Conservation (phyloP, 1,140 invertebrate species). For the Eulimnadia texana region DNA sequence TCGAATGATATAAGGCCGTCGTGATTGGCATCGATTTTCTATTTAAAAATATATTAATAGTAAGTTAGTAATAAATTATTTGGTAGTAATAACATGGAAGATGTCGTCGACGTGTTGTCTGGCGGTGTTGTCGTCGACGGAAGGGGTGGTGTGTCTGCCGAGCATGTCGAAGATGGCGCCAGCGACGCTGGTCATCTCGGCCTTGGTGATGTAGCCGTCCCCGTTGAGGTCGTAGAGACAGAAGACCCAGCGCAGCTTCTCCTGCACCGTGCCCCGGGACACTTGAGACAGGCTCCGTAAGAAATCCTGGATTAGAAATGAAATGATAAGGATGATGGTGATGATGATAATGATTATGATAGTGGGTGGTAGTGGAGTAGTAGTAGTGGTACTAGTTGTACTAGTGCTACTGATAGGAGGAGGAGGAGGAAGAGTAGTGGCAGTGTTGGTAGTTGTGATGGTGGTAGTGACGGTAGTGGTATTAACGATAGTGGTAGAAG, state of each 20-base stretch:
- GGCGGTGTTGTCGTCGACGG: constrained; percentile 55
- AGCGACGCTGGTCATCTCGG: constrained; percentile 76
- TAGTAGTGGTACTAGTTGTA: too few relatives aligned
- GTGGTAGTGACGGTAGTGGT: too few relatives aligned
- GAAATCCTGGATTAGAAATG: constrained; percentile 47
- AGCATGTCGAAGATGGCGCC: constrained; percentile 81
- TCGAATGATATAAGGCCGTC: constrained; percentile 76
- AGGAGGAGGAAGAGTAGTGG: too few relatives aligned
- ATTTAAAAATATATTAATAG: constrained; percentile 21
- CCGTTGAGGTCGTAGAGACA: constrained; percentile 83
- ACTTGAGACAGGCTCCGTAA: constrained; percentile 72
- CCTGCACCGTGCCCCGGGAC: constrained; percentile 66
- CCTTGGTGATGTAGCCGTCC: constrained; percentile 68
- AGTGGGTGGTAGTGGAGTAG: too few relatives aligned
- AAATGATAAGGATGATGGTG: too few relatives aligned
- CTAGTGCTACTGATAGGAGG: too few relatives aligned
- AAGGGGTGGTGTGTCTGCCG: constrained; percentile 61
- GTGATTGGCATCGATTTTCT: constrained; percentile 71
- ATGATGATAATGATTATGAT: too few relatives aligned
- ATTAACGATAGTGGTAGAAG: too few relatives aligned
- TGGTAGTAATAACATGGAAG: too few relatives aligned
- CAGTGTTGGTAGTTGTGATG: too few relatives aligned
- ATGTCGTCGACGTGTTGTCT: constrained; percentile 77
- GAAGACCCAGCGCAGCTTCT: constrained; percentile 89
- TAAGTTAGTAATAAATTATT: too few relatives aligned